These are phyloP conservation scores for Maniola hyperantus DNA, from an alignment of 2,888 invertebrate species.

Conservation along the genomic window DNA sequence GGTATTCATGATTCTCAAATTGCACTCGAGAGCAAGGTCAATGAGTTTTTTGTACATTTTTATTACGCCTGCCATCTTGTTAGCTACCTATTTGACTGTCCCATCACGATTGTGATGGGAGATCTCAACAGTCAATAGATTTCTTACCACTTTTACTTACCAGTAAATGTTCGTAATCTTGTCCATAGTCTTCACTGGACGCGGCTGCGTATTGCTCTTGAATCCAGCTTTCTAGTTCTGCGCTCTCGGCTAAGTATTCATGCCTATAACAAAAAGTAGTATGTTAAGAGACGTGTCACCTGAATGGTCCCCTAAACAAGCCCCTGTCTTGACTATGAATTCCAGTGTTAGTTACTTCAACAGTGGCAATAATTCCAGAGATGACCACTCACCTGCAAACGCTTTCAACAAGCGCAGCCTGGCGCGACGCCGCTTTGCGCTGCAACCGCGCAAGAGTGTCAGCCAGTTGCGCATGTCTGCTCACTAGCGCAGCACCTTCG, in stretches of 20 bases:
- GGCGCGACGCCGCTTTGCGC: conserved; percentile 89
- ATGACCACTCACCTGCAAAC: conserved; percentile 83
- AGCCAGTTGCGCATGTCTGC: conserved; percentile 88
- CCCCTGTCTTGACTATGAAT: no score
- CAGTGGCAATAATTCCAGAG: no score
- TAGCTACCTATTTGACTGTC: no score
- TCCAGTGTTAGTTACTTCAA: no score
- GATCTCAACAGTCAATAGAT: no score
- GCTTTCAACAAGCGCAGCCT: conserved; percentile 94
- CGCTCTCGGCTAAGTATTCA: conserved; percentile 94
- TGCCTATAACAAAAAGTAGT: conserved; percentile 77
- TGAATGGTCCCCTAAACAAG: no score
- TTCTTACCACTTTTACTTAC: conserved; percentile 59
- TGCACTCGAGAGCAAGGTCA: no score
- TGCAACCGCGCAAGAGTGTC: conserved; percentile 92
- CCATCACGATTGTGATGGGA: no score
- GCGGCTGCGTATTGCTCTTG: conserved; percentile 94
- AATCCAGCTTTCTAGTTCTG: conserved; percentile 96
- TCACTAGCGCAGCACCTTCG: conserved; percentile 90
- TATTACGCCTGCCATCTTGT: no score
- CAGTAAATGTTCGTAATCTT: conserved; percentile 95
- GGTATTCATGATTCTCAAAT: no score
- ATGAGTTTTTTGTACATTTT: no score
- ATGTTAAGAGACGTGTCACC: no score
- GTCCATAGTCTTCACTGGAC: conserved; percentile 96